Evolutionary conservation across 2,797 vertebrate genomes (phyloP), one percentile per base, ranked within the genome.

Genomic region (Brachyalestes nurse): DNA sequence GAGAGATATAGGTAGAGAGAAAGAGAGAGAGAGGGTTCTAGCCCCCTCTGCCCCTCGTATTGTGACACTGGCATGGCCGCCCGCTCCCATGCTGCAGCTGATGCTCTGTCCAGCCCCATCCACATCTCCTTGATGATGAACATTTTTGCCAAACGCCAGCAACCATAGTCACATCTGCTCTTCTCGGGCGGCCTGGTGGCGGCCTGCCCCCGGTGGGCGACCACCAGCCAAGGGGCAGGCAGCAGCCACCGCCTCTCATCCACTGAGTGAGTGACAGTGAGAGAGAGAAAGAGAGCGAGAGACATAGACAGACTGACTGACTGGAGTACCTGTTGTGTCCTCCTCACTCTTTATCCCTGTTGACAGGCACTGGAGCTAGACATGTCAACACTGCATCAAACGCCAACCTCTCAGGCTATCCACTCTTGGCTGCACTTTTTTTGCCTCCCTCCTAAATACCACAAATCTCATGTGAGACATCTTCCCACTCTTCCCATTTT

Each of bases 151-250:
- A 98, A 97, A 97, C 94, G 96, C 97, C 96, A 94, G 95, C 95
- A 96, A 97, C 96, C 95, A 95, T 94, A 96, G 96, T 97, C 97
- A 96, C 97, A 97, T 97, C 97, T 99, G 97, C 94, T 97, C 93
- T 94, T 95, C 96, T 96, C 92, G 90, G 91, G 90, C 86, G 83
- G 85, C 87, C 83, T 83, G 82, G 82, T 81, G 79, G 82, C 76
- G 81, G 58, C 80, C 75, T 53, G 49, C 49, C 79, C 90, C 90
- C 93, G 91, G 90, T 89, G 75, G 83, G 89, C 89, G 91, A 84
- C 88, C 87, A 87, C 83, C 90, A 78, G 92, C 95, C 92, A 92
- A 91, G 90, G 92, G 95, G 93, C 91, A 93, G 86, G 86, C 91
- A 89, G 92, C 88, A 93, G 92, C 88, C 90, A 87, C 90, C 58